Percentiles rank a stretch among this genome's conserved stretches.
These are phyloP conservation scores for Macrotus californicus DNA, from an alignment of 2,113 vertebrate genomes.

Conservation along the genomic window DNA sequence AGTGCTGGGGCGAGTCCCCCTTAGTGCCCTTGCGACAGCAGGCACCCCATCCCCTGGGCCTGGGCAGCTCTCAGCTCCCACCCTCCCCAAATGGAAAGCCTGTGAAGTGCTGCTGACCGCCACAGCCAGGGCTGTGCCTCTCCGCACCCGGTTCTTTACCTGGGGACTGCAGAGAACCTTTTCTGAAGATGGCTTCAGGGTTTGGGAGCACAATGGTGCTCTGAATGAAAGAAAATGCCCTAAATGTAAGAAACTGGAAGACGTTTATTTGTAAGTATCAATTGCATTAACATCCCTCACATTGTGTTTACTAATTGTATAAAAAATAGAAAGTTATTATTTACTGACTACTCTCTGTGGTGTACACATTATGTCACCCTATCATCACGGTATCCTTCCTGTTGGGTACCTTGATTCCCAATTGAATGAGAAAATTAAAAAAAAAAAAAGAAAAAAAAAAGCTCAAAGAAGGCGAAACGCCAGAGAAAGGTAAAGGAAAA, in stretches of 20 bases:
- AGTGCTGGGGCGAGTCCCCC: conserved; percentile 27
- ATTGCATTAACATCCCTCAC: background rate
- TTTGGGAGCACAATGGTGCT: background rate
- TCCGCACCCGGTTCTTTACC: background rate
- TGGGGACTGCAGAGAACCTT: background rate
- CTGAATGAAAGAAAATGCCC: background rate
- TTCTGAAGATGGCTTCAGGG: background rate
- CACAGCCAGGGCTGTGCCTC: background rate
- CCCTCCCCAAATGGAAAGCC: background rate
- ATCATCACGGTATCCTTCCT: background rate
- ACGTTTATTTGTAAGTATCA: background rate
- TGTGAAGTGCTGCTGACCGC: background rate
- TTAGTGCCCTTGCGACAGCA: background rate
- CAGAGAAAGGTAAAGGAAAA: background rate
- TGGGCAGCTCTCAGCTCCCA: background rate
- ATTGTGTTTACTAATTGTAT: background rate
- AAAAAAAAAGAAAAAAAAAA: background rate
- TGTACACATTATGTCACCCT: background rate
- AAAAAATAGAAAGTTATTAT: background rate
- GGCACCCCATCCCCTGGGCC: background rate
- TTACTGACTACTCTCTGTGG: background rate
- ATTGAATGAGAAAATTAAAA: background rate
- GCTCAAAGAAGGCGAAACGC: background rate
- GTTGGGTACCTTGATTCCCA: background rate
- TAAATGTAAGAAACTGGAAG: background rate